Evolutionary conservation across 2,888 invertebrate species (phyloP).

Genomic region (Mycalesis mineus): DNA sequence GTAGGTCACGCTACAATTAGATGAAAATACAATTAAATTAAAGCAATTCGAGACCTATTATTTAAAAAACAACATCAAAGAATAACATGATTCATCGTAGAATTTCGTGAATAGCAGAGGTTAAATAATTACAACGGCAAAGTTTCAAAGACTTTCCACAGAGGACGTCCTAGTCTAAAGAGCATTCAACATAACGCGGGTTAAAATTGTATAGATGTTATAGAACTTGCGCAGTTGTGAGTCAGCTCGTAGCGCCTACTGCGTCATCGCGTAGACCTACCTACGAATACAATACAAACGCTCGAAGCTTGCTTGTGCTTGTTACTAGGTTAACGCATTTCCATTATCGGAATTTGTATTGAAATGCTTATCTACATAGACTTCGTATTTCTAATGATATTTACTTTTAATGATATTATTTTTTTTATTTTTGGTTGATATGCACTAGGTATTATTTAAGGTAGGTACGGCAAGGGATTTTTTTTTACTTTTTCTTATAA

Average conservation of each 20-base stretch:
- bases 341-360: too few species aligned
- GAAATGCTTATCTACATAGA: too few species aligned
- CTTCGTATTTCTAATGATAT: too few species aligned
- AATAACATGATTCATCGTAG: neutral
- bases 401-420: too few species aligned
- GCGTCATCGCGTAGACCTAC: constrained; percentile 9
- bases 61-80: too few species aligned
- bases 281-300: neutral
- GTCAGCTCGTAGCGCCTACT: constrained; percentile 10
- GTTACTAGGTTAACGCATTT: neutral
- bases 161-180: constrained; percentile 21
- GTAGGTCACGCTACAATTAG: too few species aligned
- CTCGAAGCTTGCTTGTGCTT: neutral
- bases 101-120: constrained; percentile 13
- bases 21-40: too few species aligned
- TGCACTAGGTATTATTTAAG: too few species aligned
- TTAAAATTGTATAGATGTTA: constrained; percentile 10
- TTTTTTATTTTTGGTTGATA: too few species aligned
- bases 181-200: constrained; percentile 10
- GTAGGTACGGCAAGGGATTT: too few species aligned
- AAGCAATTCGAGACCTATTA: too few species aligned
- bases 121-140: constrained; percentile 16
- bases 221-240: constrained; percentile 23
- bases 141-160: constrained; percentile 24
- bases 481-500: too few species aligned